These are phyloP conservation scores for Pangasianodon gigas DNA, from an alignment of 2,113 vertebrate genomes.

Conservation along the genomic window DNA sequence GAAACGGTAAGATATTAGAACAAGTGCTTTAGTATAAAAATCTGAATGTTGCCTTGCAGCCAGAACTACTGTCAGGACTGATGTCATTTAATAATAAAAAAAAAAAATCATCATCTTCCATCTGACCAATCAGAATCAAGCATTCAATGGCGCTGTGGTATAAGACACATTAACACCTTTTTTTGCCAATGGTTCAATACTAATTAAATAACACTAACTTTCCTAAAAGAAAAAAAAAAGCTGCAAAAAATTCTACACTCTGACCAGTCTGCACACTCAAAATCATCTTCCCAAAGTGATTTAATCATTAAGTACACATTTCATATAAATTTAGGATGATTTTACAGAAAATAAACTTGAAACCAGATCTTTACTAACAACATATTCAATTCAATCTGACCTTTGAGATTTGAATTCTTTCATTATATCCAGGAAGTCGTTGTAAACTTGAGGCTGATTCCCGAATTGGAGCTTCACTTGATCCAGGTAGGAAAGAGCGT, in stretches of 20 bases:
- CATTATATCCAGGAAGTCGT: slow-evolving; percentile 99
- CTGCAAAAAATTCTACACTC: not conserved
- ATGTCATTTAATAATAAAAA: not conserved
- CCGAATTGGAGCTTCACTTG: slow-evolving; percentile 99
- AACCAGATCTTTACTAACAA: not conserved
- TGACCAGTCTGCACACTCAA: not conserved
- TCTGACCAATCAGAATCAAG: not conserved
- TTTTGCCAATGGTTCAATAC: not conserved
- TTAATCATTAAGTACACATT: not conserved
- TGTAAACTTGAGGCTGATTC: slow-evolving; percentile 98
- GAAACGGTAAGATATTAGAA: not conserved
- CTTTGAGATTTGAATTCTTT: slow-evolving; percentile 99
- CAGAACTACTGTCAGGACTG: not conserved
- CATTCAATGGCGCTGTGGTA: not conserved
- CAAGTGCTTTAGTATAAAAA: not conserved
- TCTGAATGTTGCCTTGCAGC: not conserved
- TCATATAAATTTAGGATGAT: not conserved
- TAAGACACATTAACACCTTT: no score
- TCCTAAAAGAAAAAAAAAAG: not conserved
- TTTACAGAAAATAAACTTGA: not conserved
- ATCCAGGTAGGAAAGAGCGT: slow-evolving; percentile 96
- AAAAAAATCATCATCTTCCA: not conserved
- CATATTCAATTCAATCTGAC: slow-evolving; percentile 66
- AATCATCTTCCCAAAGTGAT: not conserved
- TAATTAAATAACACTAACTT: not conserved